Evolutionary conservation across 2,888 invertebrate genomes (phyloP).

Genomic region (Lottia gigantea): DNA sequence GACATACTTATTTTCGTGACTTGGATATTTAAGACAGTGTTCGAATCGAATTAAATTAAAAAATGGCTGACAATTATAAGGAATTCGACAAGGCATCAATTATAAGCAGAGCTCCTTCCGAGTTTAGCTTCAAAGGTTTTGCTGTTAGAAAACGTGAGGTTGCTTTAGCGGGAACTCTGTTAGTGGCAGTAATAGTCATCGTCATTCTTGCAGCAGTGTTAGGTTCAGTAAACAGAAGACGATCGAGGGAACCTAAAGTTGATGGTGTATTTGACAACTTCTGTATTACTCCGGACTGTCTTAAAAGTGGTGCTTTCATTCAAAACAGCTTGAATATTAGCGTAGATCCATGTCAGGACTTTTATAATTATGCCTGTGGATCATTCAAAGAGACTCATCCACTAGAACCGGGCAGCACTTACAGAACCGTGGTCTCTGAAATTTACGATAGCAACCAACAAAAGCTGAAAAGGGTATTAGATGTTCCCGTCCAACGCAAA

Average conservation of each 20-base stretch:
- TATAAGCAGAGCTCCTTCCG: constrained; percentile 29
- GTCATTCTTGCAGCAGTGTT: constrained; percentile 46
- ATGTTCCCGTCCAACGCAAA: background rate
- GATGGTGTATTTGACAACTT: background rate
- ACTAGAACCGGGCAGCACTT: constrained; percentile 31
- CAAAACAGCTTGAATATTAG: constrained; percentile 48
- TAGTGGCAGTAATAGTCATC: constrained; percentile 41
- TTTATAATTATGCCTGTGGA: constrained; percentile 66
- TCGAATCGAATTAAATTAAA: background rate
- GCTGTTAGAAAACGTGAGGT: constrained; percentile 50
- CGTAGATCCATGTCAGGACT: constrained; percentile 71
- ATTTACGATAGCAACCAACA: constrained; percentile 50
- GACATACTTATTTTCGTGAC: too few relatives aligned
- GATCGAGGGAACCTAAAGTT: background rate
- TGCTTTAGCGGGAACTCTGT: constrained; percentile 35
- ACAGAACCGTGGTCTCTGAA: constrained; percentile 40
- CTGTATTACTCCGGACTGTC: constrained; percentile 44
- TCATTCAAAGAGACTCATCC: constrained; percentile 69
- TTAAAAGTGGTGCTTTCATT: constrained; percentile 46
- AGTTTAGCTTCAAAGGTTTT: constrained; percentile 32
- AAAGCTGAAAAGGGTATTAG: constrained; percentile 35
- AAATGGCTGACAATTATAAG: constrained; percentile 49
- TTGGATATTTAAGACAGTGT: too few relatives aligned
- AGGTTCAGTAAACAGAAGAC: constrained; percentile 20
- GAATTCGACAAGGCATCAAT: constrained; percentile 49